Conservation (phyloP, 2,888 invertebrate species). For the Orchestes rusci region DNA sequence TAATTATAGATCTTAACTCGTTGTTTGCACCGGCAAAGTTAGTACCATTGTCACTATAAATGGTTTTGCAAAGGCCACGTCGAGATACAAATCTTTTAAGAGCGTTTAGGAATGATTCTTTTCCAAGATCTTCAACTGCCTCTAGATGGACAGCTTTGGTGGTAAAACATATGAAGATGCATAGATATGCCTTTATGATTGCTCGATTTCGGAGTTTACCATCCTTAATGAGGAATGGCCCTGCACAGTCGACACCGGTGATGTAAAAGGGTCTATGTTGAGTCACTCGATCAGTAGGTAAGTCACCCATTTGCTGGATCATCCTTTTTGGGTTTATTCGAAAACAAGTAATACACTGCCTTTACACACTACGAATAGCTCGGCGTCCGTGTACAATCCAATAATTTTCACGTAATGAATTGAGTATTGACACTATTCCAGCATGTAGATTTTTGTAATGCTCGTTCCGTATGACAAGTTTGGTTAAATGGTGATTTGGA, state of each 20-base stretch:
- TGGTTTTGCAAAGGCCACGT: constrained; percentile 14
- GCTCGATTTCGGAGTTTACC: too few relatives aligned
- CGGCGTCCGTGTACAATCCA: too few relatives aligned
- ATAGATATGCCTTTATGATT: constrained; percentile 22
- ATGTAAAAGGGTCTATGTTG: too few relatives aligned
- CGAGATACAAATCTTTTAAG: constrained; percentile 16
- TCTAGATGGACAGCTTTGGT: constrained; percentile 22
- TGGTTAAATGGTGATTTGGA: too few relatives aligned
- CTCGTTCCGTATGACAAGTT: constrained; percentile 11
- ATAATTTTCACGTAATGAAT: constrained; percentile 12
- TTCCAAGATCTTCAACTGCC: constrained; percentile 13
- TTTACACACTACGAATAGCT: constrained; percentile 15
- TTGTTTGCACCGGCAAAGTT: constrained; percentile 11
- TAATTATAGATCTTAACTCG: constrained; percentile 11
- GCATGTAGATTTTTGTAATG: too few relatives aligned
- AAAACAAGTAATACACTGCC: constrained; percentile 14
- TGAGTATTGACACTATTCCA: too few relatives aligned
- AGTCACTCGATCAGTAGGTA: too few relatives aligned
- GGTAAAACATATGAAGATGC: constrained; percentile 24
- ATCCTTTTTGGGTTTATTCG: too few relatives aligned
- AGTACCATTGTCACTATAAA: constrained; percentile 16
- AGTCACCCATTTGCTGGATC: too few relatives aligned
- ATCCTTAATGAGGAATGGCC: too few relatives aligned
- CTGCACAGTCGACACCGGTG: too few relatives aligned
- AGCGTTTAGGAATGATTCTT: constrained; percentile 16